Percentiles rank a stretch among this genome's conserved stretches.
These are phyloP conservation scores for Aethes cnicana DNA, from an alignment of 2,888 invertebrate species.

Conservation along the genomic window DNA sequence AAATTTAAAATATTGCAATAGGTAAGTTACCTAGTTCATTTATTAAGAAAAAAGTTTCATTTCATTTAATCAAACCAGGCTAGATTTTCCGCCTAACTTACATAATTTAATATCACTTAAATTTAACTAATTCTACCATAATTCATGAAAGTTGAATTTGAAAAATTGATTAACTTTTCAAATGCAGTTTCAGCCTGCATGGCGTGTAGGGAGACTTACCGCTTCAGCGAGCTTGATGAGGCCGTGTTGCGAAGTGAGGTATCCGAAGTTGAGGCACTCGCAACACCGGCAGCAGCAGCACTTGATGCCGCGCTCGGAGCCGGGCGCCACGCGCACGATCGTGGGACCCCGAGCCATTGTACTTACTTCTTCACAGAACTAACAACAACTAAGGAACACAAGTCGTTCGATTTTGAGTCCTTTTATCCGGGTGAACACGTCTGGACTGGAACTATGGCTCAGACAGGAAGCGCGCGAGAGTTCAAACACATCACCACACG, in stretches of 20 bases:
- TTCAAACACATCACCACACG: conserved; percentile 61
- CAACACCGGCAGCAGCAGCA: conserved; percentile 90
- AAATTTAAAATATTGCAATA: no score
- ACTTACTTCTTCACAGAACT: conserved; percentile 30
- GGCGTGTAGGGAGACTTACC: no score
- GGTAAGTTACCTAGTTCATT: no score
- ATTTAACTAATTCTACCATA: no score
- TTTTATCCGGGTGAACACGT: neutral
- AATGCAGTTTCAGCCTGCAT: no score
- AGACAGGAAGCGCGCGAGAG: conserved; percentile 65
- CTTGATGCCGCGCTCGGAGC: conserved; percentile 80
- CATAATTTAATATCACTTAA: no score
- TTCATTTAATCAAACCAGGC: no score
- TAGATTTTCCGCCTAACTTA: no score
- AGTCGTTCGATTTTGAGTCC: neutral
- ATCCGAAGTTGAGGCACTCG: conserved; percentile 89
- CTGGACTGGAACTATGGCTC: conserved; percentile 34
- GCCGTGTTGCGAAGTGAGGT: conserved; percentile 87
- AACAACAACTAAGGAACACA: neutral
- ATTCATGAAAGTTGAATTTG: no score
- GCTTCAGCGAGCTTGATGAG: conserved; percentile 89
- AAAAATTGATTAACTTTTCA: no score
- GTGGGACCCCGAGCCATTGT: conserved; percentile 75
- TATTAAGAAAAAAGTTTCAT: no score
- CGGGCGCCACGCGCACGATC: conserved; percentile 70